Percentiles rank a stretch among this genome's conserved stretches.
phyloP scores from a whole-genome alignment of 2,888 invertebrate species.

The Tetanocera ferruginea region DNA sequence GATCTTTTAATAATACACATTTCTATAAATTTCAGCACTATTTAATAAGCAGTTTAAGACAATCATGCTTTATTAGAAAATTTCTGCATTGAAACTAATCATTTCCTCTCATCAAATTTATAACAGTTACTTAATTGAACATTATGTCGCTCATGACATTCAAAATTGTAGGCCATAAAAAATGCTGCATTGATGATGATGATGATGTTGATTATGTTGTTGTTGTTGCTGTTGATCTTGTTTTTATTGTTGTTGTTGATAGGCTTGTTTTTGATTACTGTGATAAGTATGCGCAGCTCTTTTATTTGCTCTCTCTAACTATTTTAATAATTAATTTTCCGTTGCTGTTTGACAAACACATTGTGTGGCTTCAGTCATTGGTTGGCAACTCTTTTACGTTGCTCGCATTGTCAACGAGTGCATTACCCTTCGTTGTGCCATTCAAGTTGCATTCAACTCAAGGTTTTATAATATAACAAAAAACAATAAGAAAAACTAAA shows the following conservation, averaged over 20 bases:
- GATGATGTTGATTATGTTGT: background rate
- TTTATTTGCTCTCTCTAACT: too few species aligned
- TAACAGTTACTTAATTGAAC: background rate
- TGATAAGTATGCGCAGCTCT: too few species aligned
- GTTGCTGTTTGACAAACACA: too few species aligned
- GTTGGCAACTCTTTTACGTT: background rate
- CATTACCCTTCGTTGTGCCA: background rate
- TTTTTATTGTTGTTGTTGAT: background rate
- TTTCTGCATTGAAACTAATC: background rate
- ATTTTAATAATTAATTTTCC: too few species aligned
- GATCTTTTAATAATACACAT: too few species aligned
- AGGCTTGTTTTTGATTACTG: too few species aligned
- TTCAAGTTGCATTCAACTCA: conserved; percentile 26
- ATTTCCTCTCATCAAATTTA: conserved; percentile 3
- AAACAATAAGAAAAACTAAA: background rate
- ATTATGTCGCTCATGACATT: conserved; percentile 24
- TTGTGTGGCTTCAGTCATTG: too few species aligned
- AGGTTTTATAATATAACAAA: background rate
- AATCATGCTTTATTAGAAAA: too few species aligned
- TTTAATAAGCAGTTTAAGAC: too few species aligned
- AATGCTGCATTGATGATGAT: background rate
- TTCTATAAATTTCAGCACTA: too few species aligned
- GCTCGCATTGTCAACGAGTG: conserved; percentile 4
- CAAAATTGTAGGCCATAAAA: background rate
- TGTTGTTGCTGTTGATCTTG: background rate